Base-by-base conservation (phyloP, 2,113 vertebrate genomes). In the Ranitomeya variabilis region DNA sequence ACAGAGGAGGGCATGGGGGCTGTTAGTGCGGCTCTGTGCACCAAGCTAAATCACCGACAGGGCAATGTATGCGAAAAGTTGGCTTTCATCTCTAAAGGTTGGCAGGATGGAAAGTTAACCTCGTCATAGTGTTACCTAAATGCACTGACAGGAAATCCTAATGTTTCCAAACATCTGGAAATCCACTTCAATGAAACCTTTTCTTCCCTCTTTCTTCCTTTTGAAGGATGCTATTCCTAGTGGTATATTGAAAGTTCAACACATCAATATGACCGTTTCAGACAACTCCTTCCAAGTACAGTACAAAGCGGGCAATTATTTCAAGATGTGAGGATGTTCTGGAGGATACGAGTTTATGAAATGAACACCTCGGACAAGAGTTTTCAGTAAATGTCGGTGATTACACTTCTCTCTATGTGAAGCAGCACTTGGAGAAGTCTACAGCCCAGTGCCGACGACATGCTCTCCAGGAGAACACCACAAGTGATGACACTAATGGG, bases 161-260 rank as follows among this genome's bases (percentile, higher is more conserved):
- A 94, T 93, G 91, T 93, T 94, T 92, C 90, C 92, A 93, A 94
- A 93, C 90, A 95, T 93, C 91, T 93, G 91, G 92, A 94, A 94
- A 93, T 92, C 89, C 91, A 90, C 91, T 95, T 93, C 89, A 91
- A 92, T 57, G 87, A 86, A 86, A 90, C 91, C 92, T 91, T 92
- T 92, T 91, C 92, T 91, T 79, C 91, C 92, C 91, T 92, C 91
- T 90, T 26, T 64, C 45, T 81, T 66, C 37, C 64, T 69, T 84
- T 55, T 81, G 79, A 81, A 81, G 57, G 79, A 90, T 89, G 85
- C 89, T 86, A 84, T 89, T 64, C 37, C 60, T 86, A 79, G 57
- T 51, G 64, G 60, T 62, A 66, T 87, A 79, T n/a, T 62, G 74
- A 79, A 37, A 55, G n/a, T 45, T 87, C 67, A 67, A 60, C 31